Evolutionary conservation across 2,113 vertebrate species (phyloP), one percentile per base, ranked within the genome.

Genomic region (Herpetotheres cachinnans): DNA sequence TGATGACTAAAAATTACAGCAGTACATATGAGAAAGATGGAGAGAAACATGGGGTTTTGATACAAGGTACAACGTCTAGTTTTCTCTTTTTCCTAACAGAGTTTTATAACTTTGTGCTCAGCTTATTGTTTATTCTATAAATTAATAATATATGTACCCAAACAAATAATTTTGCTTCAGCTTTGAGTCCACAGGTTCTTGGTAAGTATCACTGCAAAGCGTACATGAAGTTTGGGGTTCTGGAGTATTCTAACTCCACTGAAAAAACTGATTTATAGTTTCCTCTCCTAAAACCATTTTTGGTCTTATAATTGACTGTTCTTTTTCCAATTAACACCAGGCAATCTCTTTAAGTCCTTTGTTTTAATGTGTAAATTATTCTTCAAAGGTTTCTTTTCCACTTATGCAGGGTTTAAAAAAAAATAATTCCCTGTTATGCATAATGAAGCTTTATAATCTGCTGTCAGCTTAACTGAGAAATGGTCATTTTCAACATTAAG

Each of bases 351-450:
- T 42, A 74, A 89, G 15, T 82, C 32, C 16, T 89, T 94, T 82
- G 50, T 91, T 94, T 92, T 71, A 92, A 73, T 50, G 54, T 26
- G 25, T 50, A 91, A 78, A 91, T 74, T 95, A 89, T 86, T 92
- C 2, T 4, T 86, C 69, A 96, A 42, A 89, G 10, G 15, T 70
- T 94, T 94, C 55, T 92, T 78, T 92, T 86, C 42, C 42, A 55
- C 22, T 92, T 55, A 54, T 27, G 9, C 8, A 77, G 24, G 11
- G 16, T 73, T 93, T 34, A 7, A 54, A 69, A 82, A 55, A 66
- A 78, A 52, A 50, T 6, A n/a, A n/a, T n/a, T n/a, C 9, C 6
- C 5, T 73, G 42, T n/a, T 62, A 61, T 59, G 27, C 59, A 59
- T 82, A 65, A 82, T 86, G 32, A 92, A 66, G 44, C 55, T 95